Evolutionary conservation across 2,797 vertebrate genomes (phyloP).

Genomic region (Paramormyrops hopkinsi): DNA sequence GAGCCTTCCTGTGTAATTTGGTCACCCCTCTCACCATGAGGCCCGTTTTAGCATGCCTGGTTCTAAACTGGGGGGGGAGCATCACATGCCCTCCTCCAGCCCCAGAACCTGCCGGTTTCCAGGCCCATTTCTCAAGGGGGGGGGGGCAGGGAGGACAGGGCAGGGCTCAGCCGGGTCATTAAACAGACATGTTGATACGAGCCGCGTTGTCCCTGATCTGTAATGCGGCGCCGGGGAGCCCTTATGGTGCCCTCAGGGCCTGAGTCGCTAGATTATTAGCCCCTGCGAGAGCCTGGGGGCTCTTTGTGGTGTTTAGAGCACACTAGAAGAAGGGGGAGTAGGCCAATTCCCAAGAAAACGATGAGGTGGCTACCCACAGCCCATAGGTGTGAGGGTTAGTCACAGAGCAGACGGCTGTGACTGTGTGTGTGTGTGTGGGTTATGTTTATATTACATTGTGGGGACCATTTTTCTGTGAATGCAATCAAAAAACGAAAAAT

Average conservation of each 20-base stretch:
- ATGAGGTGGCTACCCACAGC: no score
- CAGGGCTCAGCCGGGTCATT: background rate
- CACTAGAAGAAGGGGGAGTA: background rate
- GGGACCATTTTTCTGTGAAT: no score
- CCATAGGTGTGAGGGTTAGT: no score
- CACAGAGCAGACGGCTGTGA: no score
- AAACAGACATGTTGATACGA: background rate
- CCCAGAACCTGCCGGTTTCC: background rate
- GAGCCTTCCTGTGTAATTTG: background rate
- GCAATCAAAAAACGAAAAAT: no score
- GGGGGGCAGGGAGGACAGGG: no score
- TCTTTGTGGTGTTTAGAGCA: background rate
- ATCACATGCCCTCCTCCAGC: background rate
- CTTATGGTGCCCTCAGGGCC: background rate
- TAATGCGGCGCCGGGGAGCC: background rate
- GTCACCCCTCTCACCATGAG: background rate
- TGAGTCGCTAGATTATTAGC: background rate
- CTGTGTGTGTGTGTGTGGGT: no score
- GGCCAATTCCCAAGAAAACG: no score
- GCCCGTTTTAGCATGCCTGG: background rate
- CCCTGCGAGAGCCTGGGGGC: no score
- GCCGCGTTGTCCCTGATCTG: background rate
- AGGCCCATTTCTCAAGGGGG: background rate
- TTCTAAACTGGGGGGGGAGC: background rate
- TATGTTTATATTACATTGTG: no score